Percentiles rank a stretch among this genome's conserved stretches.
These are phyloP conservation scores for Grammomys dolichurus DNA, from an alignment of 2,113 vertebrate genomes.

Conservation along the genomic window DNA sequence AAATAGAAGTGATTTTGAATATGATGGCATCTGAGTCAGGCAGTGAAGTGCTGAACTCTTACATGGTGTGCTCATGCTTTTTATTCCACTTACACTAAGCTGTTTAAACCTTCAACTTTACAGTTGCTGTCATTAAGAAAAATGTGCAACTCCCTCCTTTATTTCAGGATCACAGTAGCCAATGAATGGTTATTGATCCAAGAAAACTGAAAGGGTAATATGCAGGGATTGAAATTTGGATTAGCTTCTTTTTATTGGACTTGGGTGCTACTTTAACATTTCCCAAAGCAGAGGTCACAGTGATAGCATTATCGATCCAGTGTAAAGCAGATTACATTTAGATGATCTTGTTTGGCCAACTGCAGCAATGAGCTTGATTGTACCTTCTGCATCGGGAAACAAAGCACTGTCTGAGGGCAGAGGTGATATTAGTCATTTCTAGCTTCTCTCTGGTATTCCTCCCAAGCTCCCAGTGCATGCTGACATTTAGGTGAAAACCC, in stretches of 20 bases:
- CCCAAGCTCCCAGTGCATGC: not conserved
- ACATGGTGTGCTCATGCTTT: not conserved
- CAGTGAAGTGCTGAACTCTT: constrained; percentile 1
- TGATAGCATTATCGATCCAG: constrained; percentile 53
- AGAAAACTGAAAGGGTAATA: constrained; percentile 67
- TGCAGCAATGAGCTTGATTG: constrained; percentile 25
- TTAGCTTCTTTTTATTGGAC: constrained; percentile 49
- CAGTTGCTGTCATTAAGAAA: constrained; percentile 70
- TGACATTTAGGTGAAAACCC: constrained; percentile 42
- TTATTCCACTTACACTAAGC: constrained; percentile 41
- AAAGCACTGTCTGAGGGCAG: constrained; percentile 24
- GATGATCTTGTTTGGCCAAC: constrained; percentile 43
- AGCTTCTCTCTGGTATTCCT: constrained; percentile 14
- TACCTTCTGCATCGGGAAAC: constrained; percentile 51
- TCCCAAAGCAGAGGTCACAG: constrained; percentile 60
- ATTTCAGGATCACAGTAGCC: constrained; percentile 47
- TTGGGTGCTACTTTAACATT: constrained; percentile 64
- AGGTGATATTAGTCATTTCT: constrained; percentile 47
- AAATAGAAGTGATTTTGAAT: constrained; percentile 49
- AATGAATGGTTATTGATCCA: constrained; percentile 71
- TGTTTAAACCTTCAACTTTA: constrained; percentile 63
- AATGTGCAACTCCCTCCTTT: constrained; percentile 47
- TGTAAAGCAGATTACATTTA: constrained; percentile 57
- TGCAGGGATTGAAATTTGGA: constrained; percentile 61
- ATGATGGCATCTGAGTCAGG: not conserved